Evolutionary conservation across 2,113 vertebrate species (phyloP).

Genomic region (Globicephala melas): DNA sequence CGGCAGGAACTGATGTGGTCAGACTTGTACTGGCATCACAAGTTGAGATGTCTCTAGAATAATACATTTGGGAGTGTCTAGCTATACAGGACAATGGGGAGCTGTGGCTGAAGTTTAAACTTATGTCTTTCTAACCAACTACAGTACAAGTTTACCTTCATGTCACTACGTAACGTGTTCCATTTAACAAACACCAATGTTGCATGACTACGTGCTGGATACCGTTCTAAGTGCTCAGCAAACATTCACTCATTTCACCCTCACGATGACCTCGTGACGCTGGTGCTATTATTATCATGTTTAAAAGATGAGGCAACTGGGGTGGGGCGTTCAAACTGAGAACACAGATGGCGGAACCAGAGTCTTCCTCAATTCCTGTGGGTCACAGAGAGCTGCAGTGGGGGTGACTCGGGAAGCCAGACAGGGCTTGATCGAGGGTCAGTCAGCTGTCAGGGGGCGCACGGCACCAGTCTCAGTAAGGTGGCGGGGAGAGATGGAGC

Average conservation of each 20-base stretch:
- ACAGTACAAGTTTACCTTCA: not conserved
- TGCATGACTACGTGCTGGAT: not conserved
- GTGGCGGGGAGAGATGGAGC: not conserved
- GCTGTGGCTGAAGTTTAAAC: not conserved
- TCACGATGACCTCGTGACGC: not conserved
- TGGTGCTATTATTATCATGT: not conserved
- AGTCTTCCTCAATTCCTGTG: not conserved
- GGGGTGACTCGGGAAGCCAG: not conserved
- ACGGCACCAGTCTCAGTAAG: not conserved
- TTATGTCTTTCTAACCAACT: not conserved
- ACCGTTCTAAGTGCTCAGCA: not conserved
- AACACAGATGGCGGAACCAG: not conserved
- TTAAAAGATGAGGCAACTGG: not conserved
- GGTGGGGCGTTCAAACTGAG: not conserved
- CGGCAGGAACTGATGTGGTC: not conserved
- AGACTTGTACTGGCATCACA: not conserved
- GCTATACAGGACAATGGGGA: not conserved
- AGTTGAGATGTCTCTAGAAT: not conserved
- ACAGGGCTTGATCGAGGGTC: not conserved
- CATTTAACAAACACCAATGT: not conserved
- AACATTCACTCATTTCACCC: not conserved
- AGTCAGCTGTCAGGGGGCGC: not conserved
- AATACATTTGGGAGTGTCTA: not conserved
- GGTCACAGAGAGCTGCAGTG: not conserved
- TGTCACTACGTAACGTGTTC: fast-evolving